Conservation (phyloP, 1,140 invertebrate species). For the Dryas iulia region DNA sequence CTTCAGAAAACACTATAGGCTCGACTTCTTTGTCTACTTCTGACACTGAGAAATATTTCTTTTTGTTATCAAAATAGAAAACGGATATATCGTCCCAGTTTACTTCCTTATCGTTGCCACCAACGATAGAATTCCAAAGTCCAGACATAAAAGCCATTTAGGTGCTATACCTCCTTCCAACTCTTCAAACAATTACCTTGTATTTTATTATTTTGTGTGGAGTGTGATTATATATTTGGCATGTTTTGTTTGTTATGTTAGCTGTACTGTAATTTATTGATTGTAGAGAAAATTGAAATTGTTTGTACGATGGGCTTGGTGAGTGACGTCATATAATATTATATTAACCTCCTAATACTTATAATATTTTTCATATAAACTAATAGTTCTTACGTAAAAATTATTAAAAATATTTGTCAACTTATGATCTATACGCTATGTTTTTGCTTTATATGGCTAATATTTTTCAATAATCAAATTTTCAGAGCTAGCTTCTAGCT, state of each 20-base stretch:
- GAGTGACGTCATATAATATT: neutral
- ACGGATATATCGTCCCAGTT: slow-evolving; percentile 72
- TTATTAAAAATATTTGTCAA: no score
- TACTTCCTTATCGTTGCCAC: slow-evolving; percentile 59
- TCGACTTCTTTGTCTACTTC: slow-evolving; percentile 82
- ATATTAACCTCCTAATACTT: neutral
- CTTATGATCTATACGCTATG: no score
- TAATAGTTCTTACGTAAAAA: no score
- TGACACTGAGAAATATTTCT: slow-evolving; percentile 85
- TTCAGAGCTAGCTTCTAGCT: no score
- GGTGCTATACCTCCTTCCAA: slow-evolving; percentile 38
- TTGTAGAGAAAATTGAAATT: neutral
- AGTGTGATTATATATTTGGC: slow-evolving; percentile 33
- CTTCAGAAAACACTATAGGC: slow-evolving; percentile 81
- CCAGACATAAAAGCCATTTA: slow-evolving; percentile 75
- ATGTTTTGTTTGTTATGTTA: slow-evolving; percentile 24
- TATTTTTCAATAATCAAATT: no score
- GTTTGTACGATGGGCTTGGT: neutral
- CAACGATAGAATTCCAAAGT: slow-evolving; percentile 73
- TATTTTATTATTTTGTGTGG: slow-evolving; percentile 40
- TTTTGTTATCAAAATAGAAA: slow-evolving; percentile 81
- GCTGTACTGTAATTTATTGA: slow-evolving; percentile 20
- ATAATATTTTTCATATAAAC: no score
- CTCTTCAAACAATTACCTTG: slow-evolving; percentile 40
- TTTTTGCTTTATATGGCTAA: no score